Conservation (phyloP, 1,140 invertebrate genomes). For the Magallana angulata region DNA sequence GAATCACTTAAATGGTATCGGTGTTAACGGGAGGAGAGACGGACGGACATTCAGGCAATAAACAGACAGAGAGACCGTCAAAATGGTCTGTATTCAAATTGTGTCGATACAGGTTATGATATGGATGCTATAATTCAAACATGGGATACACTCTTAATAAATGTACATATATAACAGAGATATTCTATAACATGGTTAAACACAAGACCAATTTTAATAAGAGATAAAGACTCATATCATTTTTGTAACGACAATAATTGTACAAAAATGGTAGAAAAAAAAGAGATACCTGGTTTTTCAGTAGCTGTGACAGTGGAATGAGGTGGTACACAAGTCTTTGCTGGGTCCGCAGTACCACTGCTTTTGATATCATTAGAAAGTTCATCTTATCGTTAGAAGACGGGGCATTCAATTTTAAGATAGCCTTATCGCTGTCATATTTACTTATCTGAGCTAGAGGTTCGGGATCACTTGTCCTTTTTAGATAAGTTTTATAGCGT, state of each 20-base stretch:
- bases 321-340: neutral
- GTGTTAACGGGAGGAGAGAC: too few relatives aligned
- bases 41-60: too few relatives aligned
- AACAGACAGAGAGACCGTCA: too few relatives aligned
- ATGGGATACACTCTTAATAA: neutral
- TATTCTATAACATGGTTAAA: neutral
- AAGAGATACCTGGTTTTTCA: neutral
- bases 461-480: slow-evolving; percentile 41
- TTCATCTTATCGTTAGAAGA: slow-evolving; percentile 29
- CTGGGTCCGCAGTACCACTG: neutral
- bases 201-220: too few relatives aligned
- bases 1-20: too few relatives aligned
- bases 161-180: neutral
- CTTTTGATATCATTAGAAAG: slow-evolving; percentile 28
- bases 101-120: neutral
- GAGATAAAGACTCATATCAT: too few relatives aligned
- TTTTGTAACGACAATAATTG: too few relatives aligned
- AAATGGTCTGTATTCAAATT: neutral
- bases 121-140: neutral
- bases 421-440: slow-evolving; percentile 37
- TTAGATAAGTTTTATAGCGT: slow-evolving; percentile 41
- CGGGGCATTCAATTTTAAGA: slow-evolving; percentile 30
- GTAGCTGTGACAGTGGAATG: neutral
- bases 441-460: slow-evolving; percentile 12
- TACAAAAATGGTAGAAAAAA: neutral